phyloP scores from a whole-genome alignment of 2,797 vertebrate species.

The Propithecus deckenii region DNA sequence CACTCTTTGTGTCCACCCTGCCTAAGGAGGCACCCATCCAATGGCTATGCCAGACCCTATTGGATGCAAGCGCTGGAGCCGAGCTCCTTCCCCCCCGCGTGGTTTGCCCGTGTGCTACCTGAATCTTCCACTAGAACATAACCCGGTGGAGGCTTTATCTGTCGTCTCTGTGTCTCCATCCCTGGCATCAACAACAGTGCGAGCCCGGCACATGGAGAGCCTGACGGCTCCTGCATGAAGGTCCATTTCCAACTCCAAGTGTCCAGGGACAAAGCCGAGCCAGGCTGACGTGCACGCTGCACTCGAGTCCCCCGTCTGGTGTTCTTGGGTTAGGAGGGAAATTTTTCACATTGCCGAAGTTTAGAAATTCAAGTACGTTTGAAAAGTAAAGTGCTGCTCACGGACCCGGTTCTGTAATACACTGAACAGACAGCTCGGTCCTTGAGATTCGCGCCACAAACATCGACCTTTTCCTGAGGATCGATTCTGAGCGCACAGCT shows the following conservation, averaged over 20 bases:
- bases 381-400: background rate
- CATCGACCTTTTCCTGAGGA: background rate
- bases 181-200: rapidly evolving
- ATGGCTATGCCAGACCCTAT: rapidly evolving
- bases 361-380: background rate
- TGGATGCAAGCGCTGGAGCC: background rate
- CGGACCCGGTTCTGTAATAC: background rate
- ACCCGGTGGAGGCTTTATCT: background rate
- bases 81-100: background rate
- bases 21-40: rapidly evolving
- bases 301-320: background rate
- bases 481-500: background rate
- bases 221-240: rapidly evolving
- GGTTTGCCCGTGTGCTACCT: background rate
- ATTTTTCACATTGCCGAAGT: background rate
- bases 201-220: background rate
- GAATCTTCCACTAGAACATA: rapidly evolving
- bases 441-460: rapidly evolving
- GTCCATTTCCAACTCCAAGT: background rate
- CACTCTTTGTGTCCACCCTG: background rate
- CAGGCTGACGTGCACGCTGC: rapidly evolving
- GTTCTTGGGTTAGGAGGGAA: background rate
- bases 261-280: background rate
- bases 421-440: background rate
- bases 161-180: background rate